Conservation (phyloP, 1,140 invertebrate species). For the Pseudomyrmex flavicornis region DNA sequence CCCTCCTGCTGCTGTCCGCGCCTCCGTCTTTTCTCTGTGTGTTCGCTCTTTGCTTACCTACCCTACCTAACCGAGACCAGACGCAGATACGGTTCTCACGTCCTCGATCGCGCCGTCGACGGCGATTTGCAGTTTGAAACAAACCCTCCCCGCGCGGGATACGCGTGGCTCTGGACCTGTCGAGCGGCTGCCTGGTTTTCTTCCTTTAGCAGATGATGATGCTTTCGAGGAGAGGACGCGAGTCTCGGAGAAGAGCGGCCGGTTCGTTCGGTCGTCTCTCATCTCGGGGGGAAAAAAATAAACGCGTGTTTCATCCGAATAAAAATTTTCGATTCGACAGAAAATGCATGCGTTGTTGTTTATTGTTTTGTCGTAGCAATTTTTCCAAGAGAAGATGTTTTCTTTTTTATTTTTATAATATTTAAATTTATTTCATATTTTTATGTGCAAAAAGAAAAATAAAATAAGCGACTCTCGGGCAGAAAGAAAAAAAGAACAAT, state of each 20-base stretch:
- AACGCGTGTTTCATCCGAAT: conserved; percentile 13
- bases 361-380: background rate
- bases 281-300: background rate
- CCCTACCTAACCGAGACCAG: conserved; percentile 69
- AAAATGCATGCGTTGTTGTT: background rate
- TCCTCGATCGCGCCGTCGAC: conserved; percentile 72
- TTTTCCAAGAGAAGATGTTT: background rate
- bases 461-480: too few species aligned
- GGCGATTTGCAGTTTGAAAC: conserved; percentile 75
- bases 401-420: too few species aligned
- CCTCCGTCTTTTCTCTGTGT: conserved; percentile 40
- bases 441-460: conserved; percentile 2
- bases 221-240: conserved; percentile 32
- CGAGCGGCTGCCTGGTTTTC: conserved; percentile 12
- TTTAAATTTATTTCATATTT: background rate
- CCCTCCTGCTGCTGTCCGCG: conserved; percentile 30
- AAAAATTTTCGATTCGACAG: background rate
- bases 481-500: too few species aligned
- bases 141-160: conserved; percentile 49
- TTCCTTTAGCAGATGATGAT: conserved; percentile 55
- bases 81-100: conserved; percentile 78
- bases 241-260: conserved; percentile 34
- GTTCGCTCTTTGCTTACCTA: conserved; percentile 69
- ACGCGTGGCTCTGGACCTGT: conserved; percentile 16
- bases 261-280: background rate